These are phyloP conservation scores for Propithecus perrieri DNA, from an alignment of 2,797 vertebrate species.

Conservation along the genomic window DNA sequence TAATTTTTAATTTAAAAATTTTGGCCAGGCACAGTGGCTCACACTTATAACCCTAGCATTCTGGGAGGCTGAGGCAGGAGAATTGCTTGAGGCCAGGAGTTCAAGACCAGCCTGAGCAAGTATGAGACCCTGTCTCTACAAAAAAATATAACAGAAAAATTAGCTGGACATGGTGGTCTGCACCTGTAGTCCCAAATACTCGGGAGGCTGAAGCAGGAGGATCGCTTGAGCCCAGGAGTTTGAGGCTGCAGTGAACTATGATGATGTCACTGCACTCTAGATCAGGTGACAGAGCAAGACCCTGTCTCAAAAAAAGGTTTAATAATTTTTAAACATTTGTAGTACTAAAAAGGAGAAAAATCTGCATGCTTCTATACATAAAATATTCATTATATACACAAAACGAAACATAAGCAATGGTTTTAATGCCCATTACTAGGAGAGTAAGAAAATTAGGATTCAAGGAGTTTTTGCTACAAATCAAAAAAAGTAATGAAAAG, in stretches of 20 bases:
- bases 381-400: neutral
- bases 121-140: too few species aligned
- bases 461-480: neutral
- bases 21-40: neutral
- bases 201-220: neutral
- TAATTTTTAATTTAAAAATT: neutral
- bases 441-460: neutral
- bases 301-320: neutral
- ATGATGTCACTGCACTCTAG: neutral
- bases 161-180: neutral
- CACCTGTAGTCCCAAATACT: neutral
- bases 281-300: neutral
- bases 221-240: neutral
- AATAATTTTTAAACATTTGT: slow-evolving; percentile 3
- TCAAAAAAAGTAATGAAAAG: slow-evolving; percentile 25
- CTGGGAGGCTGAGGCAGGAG: neutral
- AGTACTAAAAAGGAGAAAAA: neutral
- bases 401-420: slow-evolving; percentile 16
- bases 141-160: too few species aligned
- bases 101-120: neutral
- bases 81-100: neutral
- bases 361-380: neutral
- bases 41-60: neutral
- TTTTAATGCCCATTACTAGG: neutral
- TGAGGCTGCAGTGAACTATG: neutral